Conservation (phyloP, 2,888 invertebrate species). For the Phengaris arion region DNA sequence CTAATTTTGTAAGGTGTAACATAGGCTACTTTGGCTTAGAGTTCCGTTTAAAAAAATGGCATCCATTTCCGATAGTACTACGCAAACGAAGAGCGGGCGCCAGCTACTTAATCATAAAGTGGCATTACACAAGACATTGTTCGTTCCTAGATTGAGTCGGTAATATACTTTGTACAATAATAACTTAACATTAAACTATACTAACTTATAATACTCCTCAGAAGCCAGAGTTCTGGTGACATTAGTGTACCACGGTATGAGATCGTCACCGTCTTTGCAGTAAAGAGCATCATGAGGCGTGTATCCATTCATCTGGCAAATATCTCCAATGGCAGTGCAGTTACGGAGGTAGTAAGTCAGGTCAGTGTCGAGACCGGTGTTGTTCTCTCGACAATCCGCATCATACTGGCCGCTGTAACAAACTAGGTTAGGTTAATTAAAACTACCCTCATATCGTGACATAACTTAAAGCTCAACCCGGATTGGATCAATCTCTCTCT, state of each 20-base stretch:
- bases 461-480: too few species aligned
- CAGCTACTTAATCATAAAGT: too few species aligned
- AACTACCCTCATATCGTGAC: too few species aligned
- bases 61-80: too few species aligned
- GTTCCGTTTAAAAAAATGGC: too few species aligned
- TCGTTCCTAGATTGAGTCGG: too few species aligned
- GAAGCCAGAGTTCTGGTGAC: slow-evolving; percentile 79
- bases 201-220: slow-evolving; percentile 85
- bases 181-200: slow-evolving; percentile 29
- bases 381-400: slow-evolving; percentile 64
- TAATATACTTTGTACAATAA: neutral
- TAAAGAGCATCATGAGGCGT: slow-evolving; percentile 62
- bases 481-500: too few species aligned
- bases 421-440: slow-evolving; percentile 55
- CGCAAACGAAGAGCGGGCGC: too few species aligned
- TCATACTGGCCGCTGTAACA: slow-evolving; percentile 84
- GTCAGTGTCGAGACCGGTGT: slow-evolving; percentile 53
- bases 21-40: too few species aligned
- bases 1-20: too few species aligned
- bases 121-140: too few species aligned
- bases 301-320: slow-evolving; percentile 69
- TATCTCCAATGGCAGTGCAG: slow-evolving; percentile 71
- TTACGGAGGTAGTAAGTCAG: slow-evolving; percentile 75
- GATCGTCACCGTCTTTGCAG: slow-evolving; percentile 60
- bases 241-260: slow-evolving; percentile 72